These are phyloP conservation scores for Aquatica leii DNA, from an alignment of 2,888 invertebrate genomes.

Conservation along the genomic window DNA sequence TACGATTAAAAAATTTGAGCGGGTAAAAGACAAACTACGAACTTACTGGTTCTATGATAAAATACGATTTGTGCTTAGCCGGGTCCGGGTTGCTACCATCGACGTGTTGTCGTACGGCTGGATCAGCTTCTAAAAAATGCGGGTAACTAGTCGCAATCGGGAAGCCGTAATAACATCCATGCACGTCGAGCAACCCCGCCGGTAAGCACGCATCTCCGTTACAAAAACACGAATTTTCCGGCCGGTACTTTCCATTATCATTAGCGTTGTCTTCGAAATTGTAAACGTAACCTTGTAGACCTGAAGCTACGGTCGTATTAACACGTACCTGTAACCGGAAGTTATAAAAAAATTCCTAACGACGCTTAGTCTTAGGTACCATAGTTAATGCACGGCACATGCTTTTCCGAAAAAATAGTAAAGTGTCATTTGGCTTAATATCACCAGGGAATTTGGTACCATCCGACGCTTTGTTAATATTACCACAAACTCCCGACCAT, in stretches of 20 bases:
- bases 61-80: conserved; percentile 71
- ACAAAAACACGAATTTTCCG: conserved; percentile 87
- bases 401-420: conserved; percentile 84
- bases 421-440: conserved; percentile 71
- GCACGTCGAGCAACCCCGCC: conserved; percentile 81
- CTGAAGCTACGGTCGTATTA: conserved; percentile 67
- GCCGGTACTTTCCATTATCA: conserved; percentile 76
- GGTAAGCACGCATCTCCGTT: conserved; percentile 74
- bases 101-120: conserved; percentile 69
- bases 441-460: conserved; percentile 84
- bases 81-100: conserved; percentile 69
- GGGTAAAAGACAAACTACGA: neutral
- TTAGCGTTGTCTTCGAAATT: conserved; percentile 78
- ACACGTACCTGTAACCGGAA: conserved; percentile 63
- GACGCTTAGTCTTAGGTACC: conserved; percentile 61
- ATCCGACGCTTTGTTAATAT: conserved; percentile 80
- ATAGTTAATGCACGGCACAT: conserved; percentile 82
- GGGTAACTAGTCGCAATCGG: conserved; percentile 90
- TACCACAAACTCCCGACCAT: conserved; percentile 81
- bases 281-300: conserved; percentile 76
- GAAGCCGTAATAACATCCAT: conserved; percentile 89
- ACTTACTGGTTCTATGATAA: conserved; percentile 81
- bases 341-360: neutral
- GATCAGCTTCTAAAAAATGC: conserved; percentile 82
- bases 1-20: conserved; percentile 43